Evolutionary conservation across 2,888 invertebrate genomes (phyloP).

Genomic region (Pogonocherus hispidulus): DNA sequence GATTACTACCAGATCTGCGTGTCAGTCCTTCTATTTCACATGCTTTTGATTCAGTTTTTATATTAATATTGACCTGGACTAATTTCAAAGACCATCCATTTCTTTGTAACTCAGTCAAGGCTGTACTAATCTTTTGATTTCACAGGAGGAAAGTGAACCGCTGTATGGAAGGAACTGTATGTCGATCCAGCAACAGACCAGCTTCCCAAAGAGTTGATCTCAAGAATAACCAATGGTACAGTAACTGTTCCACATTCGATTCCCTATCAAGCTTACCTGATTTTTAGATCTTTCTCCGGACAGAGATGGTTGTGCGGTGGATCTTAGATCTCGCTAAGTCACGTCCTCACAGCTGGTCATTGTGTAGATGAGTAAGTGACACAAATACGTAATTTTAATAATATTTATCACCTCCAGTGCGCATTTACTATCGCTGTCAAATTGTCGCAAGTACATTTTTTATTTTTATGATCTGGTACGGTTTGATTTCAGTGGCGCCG

Average conservation of each 20-base stretch:
- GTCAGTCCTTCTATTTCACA: too few relatives aligned
- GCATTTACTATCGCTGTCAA: too few relatives aligned
- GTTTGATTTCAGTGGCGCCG: not conserved
- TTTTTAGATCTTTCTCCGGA: not conserved
- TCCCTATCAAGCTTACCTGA: not conserved
- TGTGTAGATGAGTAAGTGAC: conserved; percentile 40
- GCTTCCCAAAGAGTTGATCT: not conserved
- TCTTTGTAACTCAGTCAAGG: too few relatives aligned
- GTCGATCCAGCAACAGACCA: not conserved
- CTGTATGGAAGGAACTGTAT: not conserved
- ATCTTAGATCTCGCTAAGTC: conserved; percentile 40
- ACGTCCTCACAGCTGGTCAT: conserved; percentile 47
- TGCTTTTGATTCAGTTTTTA: too few relatives aligned
- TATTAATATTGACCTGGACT: too few relatives aligned
- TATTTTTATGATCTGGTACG: too few relatives aligned
- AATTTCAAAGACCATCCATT: too few relatives aligned
- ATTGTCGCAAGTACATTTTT: too few relatives aligned
- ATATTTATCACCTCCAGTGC: too few relatives aligned
- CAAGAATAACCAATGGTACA: conserved; percentile 36
- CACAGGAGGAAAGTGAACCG: not conserved
- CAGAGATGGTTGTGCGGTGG: conserved; percentile 44
- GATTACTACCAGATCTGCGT: too few relatives aligned
- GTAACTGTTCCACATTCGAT: conserved; percentile 9
- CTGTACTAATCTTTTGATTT: too few relatives aligned
- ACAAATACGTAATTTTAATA: too few relatives aligned